A percentile compares a stretch with the other conserved stretches of the same genome.
These are phyloP conservation scores for Saturnia japonica DNA, from an alignment of 2,888 invertebrate genomes.

Conservation along the genomic window DNA sequence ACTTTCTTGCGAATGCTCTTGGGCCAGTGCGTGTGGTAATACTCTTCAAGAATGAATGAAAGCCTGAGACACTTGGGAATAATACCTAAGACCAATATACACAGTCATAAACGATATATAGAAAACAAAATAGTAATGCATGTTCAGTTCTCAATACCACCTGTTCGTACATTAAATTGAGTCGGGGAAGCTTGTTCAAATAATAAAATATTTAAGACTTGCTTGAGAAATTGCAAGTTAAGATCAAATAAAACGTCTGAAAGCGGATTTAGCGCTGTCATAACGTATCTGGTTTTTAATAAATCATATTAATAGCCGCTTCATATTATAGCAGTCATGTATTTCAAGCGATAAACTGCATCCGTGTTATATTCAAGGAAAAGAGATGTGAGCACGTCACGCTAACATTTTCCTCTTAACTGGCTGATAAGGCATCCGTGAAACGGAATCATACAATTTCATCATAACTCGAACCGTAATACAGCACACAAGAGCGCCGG, in stretches of 20 bases:
- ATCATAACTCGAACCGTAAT: neutral
- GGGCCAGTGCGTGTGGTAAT: too few species aligned
- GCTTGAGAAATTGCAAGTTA: neutral
- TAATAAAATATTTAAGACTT: neutral
- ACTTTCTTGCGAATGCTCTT: too few species aligned
- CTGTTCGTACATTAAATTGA: neutral
- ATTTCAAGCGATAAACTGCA: neutral
- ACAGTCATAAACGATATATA: neutral
- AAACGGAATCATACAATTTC: slow-evolving; percentile 2
- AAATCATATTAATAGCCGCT: neutral
- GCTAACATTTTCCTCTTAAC: slow-evolving; percentile 2
- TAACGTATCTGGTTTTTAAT: neutral
- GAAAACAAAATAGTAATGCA: neutral
- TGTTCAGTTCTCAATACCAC: neutral
- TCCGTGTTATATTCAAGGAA: slow-evolving; percentile 1
- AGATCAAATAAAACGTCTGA: neutral
- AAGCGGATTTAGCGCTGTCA: neutral
- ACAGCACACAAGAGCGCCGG: neutral
- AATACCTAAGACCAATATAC: neutral
- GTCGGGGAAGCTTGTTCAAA: neutral
- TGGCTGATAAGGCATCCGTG: neutral
- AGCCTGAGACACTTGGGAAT: neutral
- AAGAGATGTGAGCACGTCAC: neutral
- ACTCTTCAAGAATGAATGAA: neutral
- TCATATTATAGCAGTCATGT: neutral